Conservation (phyloP, 92 coral and sea anemone genomes). For the Palythoa grandis region DNA sequence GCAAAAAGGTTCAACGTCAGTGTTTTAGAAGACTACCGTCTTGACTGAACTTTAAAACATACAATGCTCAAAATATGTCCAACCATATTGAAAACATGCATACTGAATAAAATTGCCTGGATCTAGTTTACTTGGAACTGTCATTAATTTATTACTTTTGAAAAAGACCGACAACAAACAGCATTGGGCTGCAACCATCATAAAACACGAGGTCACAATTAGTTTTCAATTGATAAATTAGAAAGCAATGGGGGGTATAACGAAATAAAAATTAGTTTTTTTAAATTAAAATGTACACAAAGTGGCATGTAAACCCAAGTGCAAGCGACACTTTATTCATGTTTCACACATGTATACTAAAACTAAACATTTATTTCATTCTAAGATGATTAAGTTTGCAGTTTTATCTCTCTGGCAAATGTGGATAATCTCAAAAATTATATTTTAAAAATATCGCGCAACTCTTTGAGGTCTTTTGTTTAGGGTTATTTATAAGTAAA, state of each 20-base stretch:
- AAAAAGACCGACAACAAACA: constrained; percentile 9
- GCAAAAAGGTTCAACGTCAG: too few relatives aligned
- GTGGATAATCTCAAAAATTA: too few relatives aligned
- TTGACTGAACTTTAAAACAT: not conserved
- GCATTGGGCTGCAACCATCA: not conserved
- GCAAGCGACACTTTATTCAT: not conserved
- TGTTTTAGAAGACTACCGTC: not conserved
- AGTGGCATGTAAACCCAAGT: not conserved
- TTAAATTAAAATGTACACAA: not conserved
- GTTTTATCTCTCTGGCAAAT: too few relatives aligned
- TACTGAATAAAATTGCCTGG: not conserved
- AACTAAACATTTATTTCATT: not conserved
- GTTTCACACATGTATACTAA: not conserved
- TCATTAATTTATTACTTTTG: constrained; percentile 4
- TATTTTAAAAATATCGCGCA: too few relatives aligned
- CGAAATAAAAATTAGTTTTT: not conserved
- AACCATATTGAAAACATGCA: not conserved
- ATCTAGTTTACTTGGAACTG: not conserved
- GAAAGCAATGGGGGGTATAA: constrained; percentile 21
- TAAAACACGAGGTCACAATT: not conserved
- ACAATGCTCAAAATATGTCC: not conserved
- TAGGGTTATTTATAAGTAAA: too few relatives aligned
- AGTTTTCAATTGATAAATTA: constrained; percentile 39
- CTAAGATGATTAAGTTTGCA: too few relatives aligned
- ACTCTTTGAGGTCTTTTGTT: too few relatives aligned